phyloP scores from a whole-genome alignment of 37 sponge, comb jelly and placozoan species.

The Spongilla lacustris region DNA sequence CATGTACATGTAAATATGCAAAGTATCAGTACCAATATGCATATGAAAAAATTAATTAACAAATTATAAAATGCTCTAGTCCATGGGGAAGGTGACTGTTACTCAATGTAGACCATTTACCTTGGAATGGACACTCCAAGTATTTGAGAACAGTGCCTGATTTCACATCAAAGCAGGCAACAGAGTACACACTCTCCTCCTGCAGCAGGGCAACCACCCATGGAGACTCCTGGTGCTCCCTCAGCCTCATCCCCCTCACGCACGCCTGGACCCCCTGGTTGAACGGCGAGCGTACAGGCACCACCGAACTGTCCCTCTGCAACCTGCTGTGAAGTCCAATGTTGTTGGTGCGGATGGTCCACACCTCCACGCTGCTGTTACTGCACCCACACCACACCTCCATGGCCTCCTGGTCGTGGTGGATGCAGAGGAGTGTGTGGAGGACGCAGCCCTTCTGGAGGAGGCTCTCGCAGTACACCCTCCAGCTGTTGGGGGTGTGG shows the following conservation, averaged over 20 bases:
- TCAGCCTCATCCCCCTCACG: neutral
- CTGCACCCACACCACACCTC: conserved; percentile 61
- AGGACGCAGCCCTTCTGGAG: neutral
- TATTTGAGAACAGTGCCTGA: neutral
- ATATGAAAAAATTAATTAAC: too few relatives aligned
- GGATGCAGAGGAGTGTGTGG: conserved; percentile 20
- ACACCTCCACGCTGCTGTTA: conserved; percentile 16
- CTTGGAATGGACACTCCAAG: neutral
- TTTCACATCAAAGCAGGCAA: neutral
- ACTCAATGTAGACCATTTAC: neutral
- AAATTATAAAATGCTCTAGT: too few relatives aligned
- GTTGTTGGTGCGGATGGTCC: conserved; percentile 1
- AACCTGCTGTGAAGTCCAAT: neutral
- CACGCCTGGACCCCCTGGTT: neutral
- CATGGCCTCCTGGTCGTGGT: conserved; percentile 2
- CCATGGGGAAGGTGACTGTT: too few relatives aligned
- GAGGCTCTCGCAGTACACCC: conserved; percentile 8
- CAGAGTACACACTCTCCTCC: neutral
- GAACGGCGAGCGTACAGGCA: neutral
- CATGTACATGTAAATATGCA: too few relatives aligned
- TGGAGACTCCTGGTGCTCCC: neutral
- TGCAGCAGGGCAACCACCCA: neutral
- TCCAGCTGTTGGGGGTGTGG: neutral
- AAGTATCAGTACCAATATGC: too few relatives aligned
- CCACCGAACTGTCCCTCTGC: neutral